phyloP scores from a whole-genome alignment of 2,113 vertebrate genomes.

The Galeopterus variegatus region DNA sequence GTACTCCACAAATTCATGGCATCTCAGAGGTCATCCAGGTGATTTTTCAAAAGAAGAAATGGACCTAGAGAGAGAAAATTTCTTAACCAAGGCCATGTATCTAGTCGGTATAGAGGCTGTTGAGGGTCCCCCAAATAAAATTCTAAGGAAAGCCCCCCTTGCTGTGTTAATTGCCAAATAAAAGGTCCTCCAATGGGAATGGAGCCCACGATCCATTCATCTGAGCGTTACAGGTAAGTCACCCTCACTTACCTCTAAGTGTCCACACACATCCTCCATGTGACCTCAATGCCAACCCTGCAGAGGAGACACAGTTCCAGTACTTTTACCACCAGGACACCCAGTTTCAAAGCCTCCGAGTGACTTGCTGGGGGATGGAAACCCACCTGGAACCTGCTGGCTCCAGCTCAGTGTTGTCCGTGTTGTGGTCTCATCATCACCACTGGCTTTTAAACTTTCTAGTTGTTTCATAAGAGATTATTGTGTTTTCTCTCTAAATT shows the following conservation, averaged over 20 bases:
- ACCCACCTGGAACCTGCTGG: fast-evolving
- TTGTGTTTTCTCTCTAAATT: fast-evolving
- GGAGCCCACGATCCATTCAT: fast-evolving
- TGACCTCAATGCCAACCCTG: not conserved
- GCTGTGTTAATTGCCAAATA: not conserved
- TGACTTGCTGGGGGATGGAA: fast-evolving
- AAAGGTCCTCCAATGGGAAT: fast-evolving
- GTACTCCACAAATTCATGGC: not conserved
- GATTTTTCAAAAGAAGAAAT: not conserved
- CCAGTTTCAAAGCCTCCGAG: too few relatives aligned
- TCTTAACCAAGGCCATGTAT: fast-evolving
- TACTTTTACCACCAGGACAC: fast-evolving
- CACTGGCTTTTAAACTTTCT: too few relatives aligned
- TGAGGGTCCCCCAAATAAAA: too few relatives aligned
- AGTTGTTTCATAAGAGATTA: fast-evolving
- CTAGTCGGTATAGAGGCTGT: too few relatives aligned
- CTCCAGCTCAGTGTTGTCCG: fast-evolving
- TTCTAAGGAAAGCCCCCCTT: not conserved
- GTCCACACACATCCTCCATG: fast-evolving
- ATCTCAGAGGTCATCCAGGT: not conserved
- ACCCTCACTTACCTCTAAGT: too few relatives aligned
- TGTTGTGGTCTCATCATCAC: too few relatives aligned
- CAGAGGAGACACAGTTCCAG: fast-evolving
- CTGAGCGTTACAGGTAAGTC: fast-evolving
- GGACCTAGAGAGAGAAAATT: not conserved